Evolutionary conservation across 2,113 vertebrate genomes (phyloP).

Genomic region (Dolichallabes microphthalmus): DNA sequence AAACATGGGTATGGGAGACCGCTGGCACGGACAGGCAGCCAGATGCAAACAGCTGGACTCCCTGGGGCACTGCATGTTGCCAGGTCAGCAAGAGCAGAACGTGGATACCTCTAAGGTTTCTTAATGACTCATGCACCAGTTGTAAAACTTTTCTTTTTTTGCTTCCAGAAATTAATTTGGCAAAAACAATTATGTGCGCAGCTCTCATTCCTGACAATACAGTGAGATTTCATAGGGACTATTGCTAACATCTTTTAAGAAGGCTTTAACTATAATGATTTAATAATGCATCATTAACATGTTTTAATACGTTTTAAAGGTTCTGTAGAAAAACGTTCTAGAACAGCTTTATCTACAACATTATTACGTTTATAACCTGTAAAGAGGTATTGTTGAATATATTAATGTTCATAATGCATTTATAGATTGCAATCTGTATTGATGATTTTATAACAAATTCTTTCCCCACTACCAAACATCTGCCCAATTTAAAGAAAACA

Average conservation of each 20-base stretch:
- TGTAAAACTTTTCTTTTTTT: neutral
- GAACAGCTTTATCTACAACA: neutral
- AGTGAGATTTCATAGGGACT: neutral
- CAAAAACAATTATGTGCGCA: neutral
- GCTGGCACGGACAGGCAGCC: slow-evolving; percentile 56
- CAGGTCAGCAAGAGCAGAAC: slow-evolving; percentile 44
- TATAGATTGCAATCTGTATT: neutral
- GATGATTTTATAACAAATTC: neutral
- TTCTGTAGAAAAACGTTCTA: neutral
- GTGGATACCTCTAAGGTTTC: slow-evolving; percentile 31
- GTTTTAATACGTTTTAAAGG: neutral
- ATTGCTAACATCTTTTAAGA: neutral
- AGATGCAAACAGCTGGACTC: slow-evolving; percentile 62
- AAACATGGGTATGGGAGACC: slow-evolving; percentile 56
- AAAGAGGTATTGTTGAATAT: neutral
- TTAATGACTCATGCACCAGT: slow-evolving; percentile 18
- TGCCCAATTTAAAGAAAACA: too few species aligned
- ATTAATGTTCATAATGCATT: neutral
- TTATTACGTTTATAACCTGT: neutral
- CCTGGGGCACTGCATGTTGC: slow-evolving; percentile 50
- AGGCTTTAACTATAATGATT: neutral
- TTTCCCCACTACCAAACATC: neutral
- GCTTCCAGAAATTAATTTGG: neutral
- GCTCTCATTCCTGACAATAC: neutral
- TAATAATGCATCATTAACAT: neutral